Percentiles rank a stretch among this genome's conserved stretches.
These are phyloP conservation scores for Hystrix brachyura DNA, from an alignment of 2,113 vertebrate species.

Conservation along the genomic window DNA sequence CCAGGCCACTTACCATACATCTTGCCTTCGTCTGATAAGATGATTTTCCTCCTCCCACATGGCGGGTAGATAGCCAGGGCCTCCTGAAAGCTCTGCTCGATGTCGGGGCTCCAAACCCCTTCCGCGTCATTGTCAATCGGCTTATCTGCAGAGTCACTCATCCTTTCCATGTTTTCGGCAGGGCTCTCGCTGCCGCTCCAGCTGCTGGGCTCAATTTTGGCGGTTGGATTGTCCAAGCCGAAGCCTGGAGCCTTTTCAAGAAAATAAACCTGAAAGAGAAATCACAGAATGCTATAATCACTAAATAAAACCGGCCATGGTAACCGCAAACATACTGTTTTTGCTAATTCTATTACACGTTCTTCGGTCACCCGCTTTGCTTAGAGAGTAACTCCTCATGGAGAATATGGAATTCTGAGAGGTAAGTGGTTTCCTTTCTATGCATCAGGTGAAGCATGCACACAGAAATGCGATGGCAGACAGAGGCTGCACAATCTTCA, in stretches of 20 bases:
- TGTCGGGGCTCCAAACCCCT: constrained; percentile 99
- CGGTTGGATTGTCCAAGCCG: constrained; percentile 96
- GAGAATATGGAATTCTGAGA: neutral
- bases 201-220: constrained; percentile 99
- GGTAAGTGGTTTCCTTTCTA: neutral
- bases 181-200: constrained; percentile 99
- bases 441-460: neutral
- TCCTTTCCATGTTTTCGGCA: constrained; percentile 99
- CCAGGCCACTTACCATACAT: constrained; percentile 97
- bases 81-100: constrained; percentile 99
- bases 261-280: constrained; percentile 93
- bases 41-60: constrained; percentile 99
- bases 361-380: neutral
- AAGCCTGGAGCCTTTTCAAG: constrained; percentile 96
- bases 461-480: neutral
- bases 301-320: constrained; percentile 70
- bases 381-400: neutral
- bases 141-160: constrained; percentile 99
- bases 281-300: constrained; percentile 81
- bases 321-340: constrained; percentile 46
- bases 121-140: constrained; percentile 98
- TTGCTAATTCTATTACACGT: constrained; percentile 30
- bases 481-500: constrained; percentile 27
- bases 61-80: constrained; percentile 99
- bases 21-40: constrained; percentile 99